Evolutionary conservation across 2,113 vertebrate genomes (phyloP).

Genomic region (Solenodon paradoxus): DNA sequence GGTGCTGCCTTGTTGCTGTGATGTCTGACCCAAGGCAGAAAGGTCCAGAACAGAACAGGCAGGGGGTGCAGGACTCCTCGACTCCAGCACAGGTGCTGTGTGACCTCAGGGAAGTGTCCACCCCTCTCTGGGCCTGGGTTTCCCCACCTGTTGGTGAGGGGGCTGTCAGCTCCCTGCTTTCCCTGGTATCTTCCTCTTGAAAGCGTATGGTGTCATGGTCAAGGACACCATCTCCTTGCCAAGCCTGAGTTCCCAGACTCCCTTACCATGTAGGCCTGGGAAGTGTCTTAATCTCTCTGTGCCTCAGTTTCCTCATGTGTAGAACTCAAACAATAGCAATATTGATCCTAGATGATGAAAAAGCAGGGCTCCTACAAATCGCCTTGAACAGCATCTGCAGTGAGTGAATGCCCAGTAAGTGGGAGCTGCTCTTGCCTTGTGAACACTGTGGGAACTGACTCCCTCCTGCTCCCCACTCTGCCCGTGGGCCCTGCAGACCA

Average conservation of each 20-base stretch:
- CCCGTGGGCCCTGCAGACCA: neutral
- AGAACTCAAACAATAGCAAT: too few species aligned
- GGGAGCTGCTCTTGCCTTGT: too few species aligned
- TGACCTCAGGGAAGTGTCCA: neutral
- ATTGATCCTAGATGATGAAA: neutral
- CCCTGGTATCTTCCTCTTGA: neutral
- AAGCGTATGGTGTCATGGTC: rapidly evolving
- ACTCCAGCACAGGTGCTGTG: neutral
- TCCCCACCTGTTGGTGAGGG: neutral
- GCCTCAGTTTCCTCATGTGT: neutral
- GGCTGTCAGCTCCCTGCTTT: neutral
- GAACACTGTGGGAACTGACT: too few species aligned
- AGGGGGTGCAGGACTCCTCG: neutral
- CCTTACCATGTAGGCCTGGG: neutral
- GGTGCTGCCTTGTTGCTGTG: neutral
- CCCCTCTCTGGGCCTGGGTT: neutral
- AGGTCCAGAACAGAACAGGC: neutral
- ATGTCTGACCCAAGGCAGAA: neutral
- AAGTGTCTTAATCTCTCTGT: neutral
- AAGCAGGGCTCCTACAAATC: neutral
- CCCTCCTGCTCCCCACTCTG: neutral
- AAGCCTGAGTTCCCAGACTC: neutral
- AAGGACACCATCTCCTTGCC: neutral
- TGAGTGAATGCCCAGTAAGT: neutral
- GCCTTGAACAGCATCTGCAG: neutral